A percentile compares a stretch with the other conserved stretches of the same genome.
Evolutionary conservation across 2,113 vertebrate genomes (phyloP).

Genomic region (Microtus pennsylvanicus): DNA sequence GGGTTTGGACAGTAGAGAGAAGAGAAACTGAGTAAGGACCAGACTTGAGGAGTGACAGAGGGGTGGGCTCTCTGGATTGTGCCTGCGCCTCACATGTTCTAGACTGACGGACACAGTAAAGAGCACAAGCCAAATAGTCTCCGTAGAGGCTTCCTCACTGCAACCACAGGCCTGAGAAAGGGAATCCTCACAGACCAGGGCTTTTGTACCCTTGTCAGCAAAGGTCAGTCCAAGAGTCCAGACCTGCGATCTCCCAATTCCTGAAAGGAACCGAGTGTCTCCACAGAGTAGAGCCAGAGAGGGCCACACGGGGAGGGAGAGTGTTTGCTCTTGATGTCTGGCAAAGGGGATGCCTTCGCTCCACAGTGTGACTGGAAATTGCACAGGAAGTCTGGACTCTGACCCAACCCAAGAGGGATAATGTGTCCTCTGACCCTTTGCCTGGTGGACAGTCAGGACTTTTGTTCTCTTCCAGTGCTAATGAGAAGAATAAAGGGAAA

Average conservation of each 20-base stretch:
- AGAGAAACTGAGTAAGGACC: neutral
- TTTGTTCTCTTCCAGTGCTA: neutral
- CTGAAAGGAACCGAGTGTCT: neutral
- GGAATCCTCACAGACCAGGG: neutral
- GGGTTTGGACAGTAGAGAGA: neutral
- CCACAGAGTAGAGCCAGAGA: neutral
- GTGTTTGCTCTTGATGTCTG: neutral
- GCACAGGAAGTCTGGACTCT: neutral
- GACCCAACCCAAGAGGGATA: neutral
- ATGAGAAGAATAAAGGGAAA: neutral
- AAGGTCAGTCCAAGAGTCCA: neutral
- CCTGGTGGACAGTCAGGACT: neutral
- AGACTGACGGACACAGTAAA: neutral
- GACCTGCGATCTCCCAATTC: neutral
- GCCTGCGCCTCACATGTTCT: neutral
- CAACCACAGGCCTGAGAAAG: neutral
- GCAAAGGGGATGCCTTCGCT: neutral
- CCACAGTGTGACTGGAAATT: neutral
- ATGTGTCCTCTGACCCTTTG: neutral
- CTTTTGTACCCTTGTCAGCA: neutral
- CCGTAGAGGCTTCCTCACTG: neutral
- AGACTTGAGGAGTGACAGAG: neutral
- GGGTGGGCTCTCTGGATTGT: neutral
- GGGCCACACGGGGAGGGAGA: neutral
- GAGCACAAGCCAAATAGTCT: neutral